Evolutionary conservation across 2,113 vertebrate genomes (phyloP), one percentile per base, ranked within the genome.

Genomic region (Dromas ardeola): DNA sequence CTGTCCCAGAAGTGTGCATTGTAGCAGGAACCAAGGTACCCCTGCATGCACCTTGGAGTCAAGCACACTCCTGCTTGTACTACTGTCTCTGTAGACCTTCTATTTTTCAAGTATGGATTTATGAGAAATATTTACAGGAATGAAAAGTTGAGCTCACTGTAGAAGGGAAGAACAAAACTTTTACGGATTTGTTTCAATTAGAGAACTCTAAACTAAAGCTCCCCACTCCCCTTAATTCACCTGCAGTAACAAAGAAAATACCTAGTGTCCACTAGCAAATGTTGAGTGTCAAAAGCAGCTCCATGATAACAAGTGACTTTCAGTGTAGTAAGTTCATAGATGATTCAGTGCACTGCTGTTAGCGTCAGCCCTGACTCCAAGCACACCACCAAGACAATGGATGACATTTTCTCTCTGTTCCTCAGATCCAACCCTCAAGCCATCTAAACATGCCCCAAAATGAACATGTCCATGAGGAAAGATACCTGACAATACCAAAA

Each of bases 181-280:
- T 7, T 5, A 65, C 2, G 16, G 26, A 38, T 36, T 38, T 69
- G 10, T 59, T 93, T 69, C 9, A 71, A 4, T 18, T 43, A 81
- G n/a, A 69, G 36, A 87, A 29, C 40, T 72, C 9, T 13, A 49
- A 94, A 59, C 5, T 8, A 20, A 69, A 93, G 18, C 36, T 88
- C 45, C 16, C 9, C 0, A 0, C 0, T 1, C 34, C 8, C 6
- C 7, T 70, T 59, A 17, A 81, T 84, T 66, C 67, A 59, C 29
- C 43, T 52, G 56, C 34, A 86, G 58, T 58, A 36, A 6, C 12
- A 42, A 42, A 92, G 62, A n/a, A 55, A 71, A 74, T 3, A 21
- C 6, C 12, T 25, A 38, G 5, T 4, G 23, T 50, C 30, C 62
- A 56, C 25, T 17, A 65, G 34, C 11, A 79, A 81, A 65, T 5